Conservation (phyloP, 2,888 invertebrate genomes). For the Eubasilissa splendida region DNA sequence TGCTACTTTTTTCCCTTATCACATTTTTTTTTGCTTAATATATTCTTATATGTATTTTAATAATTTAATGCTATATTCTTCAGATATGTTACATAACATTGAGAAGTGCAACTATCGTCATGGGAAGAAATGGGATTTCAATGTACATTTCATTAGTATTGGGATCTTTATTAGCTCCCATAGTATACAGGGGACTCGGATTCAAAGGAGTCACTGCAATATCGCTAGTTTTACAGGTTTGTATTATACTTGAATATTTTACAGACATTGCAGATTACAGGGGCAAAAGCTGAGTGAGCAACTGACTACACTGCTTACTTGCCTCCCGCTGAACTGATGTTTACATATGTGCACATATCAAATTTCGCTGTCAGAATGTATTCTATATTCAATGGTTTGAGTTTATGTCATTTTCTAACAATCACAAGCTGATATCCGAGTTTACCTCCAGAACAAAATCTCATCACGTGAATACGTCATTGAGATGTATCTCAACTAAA, state of each 20-base stretch:
- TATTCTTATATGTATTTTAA: neutral
- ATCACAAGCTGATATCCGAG: no score
- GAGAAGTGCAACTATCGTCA: slow-evolving; percentile 72
- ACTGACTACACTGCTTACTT: no score
- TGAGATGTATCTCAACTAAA: no score
- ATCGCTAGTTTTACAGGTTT: slow-evolving; percentile 38
- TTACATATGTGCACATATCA: no score
- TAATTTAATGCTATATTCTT: slow-evolving; percentile 53
- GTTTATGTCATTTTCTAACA: no score
- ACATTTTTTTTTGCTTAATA: neutral
- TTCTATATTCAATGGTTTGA: no score
- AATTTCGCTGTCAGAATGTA: no score
- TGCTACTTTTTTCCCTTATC: neutral
- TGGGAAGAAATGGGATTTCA: slow-evolving; percentile 73
- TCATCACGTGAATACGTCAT: no score
- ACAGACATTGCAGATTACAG: no score
- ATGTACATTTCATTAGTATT: slow-evolving; percentile 69
- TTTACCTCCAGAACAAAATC: no score
- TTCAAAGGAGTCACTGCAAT: slow-evolving; percentile 72
- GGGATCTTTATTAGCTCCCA: slow-evolving; percentile 82
- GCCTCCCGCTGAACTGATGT: no score
- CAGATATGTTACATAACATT: slow-evolving; percentile 70
- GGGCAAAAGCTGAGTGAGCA: no score
- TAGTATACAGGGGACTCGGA: slow-evolving; percentile 77
- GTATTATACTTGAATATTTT: neutral